Base-by-base conservation (phyloP, 2,888 invertebrate species). In the Noctua pronuba region DNA sequence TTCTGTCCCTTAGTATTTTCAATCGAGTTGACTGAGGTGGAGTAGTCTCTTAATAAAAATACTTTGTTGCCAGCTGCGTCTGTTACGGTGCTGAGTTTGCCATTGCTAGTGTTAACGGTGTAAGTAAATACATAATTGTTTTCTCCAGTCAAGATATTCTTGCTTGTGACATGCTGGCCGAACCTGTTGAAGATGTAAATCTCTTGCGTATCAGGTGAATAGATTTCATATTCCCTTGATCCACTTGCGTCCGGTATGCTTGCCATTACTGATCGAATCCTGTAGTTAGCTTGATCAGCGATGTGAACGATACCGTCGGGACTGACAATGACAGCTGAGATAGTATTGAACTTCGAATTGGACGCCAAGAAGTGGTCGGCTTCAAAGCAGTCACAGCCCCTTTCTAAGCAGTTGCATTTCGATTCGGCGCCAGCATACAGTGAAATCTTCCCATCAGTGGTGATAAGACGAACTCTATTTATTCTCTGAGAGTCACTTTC, bases 401-500 rank as follows among this genome's bases (percentile, higher is more conserved):
- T 97, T 92, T 99, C 99, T 80, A 99, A 97, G 90, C 99, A 99
- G 92, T 99, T 99, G 94, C 99, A 99, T 93, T 98, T 99, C 0
- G 98, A 98, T 93, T 99, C 99, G 0, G 98, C 98, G 0, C 99
- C 99, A 41, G 99, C 99, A 91, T 99, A 99, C n/a, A 98, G 97
- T 0, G 98, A 97, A 79, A 99, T 99, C 91, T 98, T 98, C 1
- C 99, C 99, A 93, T 99, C 99, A 0, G 99, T 99, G 1, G 98
- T 98, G 74, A 99, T 98, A 0, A 99, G 97, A 31, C 99, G 97
- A 0, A 99, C 98, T 71, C 99, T 97, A 94, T 99, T 99, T 73
- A 99, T 98, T 86, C 99, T 97, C 93, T 99, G 99, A 0, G 99
- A 99, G 94, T 99, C 99, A 90, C 99, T 99, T 93, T 99, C 99